Evolutionary conservation across 2,888 invertebrate genomes (phyloP).

Genomic region (Dryomyza anilis): DNA sequence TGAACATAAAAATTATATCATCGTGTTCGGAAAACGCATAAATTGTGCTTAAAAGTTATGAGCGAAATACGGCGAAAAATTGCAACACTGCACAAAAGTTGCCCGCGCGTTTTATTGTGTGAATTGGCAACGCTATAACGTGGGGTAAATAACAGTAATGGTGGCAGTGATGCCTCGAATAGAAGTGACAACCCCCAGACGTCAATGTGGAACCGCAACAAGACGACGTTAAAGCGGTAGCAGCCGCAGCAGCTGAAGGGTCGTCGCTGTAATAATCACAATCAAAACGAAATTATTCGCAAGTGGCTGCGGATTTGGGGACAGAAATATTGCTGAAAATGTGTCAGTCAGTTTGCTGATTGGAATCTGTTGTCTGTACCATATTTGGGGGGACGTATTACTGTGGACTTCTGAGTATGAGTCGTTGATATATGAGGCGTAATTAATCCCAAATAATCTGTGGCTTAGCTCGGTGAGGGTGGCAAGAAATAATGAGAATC

Average conservation of each 20-base stretch:
- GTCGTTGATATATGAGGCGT: conserved; percentile 58
- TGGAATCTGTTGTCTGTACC: not conserved
- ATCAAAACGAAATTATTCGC: conserved; percentile 57
- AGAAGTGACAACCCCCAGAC: too few relatives aligned
- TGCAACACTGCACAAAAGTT: conserved; percentile 16
- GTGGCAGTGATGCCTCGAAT: too few relatives aligned
- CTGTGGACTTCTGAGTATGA: conserved; percentile 32
- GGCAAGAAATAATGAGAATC: conserved; percentile 13
- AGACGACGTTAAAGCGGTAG: not conserved
- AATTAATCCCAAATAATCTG: conserved; percentile 56
- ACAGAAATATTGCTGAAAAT: conserved; percentile 8
- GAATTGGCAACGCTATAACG: too few relatives aligned
- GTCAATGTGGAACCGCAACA: too few relatives aligned
- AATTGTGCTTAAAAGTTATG: conserved; percentile 14
- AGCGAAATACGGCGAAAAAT: not conserved
- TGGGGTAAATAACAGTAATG: too few relatives aligned
- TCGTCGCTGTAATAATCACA: conserved; percentile 48
- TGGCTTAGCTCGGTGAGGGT: conserved; percentile 40
- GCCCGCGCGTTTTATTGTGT: too few relatives aligned
- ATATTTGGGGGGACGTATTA: not conserved
- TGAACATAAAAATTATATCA: conserved; percentile 1
- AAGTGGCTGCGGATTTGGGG: conserved; percentile 23
- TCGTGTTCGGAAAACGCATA: conserved; percentile 4
- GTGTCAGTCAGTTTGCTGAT: conserved; percentile 6
- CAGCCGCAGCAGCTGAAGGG: conserved; percentile 3